A percentile compares a stretch with the other conserved stretches of the same genome.
These are phyloP conservation scores for Melanerpes aurifrons DNA, from an alignment of 2,113 vertebrate genomes.

Conservation along the genomic window DNA sequence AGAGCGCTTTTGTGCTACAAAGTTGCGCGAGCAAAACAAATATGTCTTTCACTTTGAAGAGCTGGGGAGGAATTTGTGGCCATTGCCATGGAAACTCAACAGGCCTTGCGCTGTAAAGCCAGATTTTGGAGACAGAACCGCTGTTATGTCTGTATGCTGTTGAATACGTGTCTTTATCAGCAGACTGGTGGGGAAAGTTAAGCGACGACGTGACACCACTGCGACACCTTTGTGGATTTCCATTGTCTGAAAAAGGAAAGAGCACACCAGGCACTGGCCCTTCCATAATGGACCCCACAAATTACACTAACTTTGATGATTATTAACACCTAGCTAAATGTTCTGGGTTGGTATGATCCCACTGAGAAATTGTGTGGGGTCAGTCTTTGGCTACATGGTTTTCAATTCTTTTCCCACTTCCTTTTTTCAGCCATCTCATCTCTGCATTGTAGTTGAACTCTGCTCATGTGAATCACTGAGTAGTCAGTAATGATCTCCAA, in stretches of 20 bases:
- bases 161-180: conserved; percentile 25
- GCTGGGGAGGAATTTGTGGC: conserved; percentile 87
- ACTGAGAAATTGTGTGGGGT: background rate
- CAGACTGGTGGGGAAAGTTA: background rate
- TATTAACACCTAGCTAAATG: background rate
- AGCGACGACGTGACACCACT: background rate
- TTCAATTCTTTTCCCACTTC: background rate
- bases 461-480: fast-evolving
- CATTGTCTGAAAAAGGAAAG: background rate
- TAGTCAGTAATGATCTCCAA: fast-evolving
- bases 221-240: background rate
- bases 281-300: background rate
- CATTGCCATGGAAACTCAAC: conserved; percentile 87
- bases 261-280: background rate
- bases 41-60: conserved; percentile 91
- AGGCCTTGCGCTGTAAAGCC: conserved; percentile 72
- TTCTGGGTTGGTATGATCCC: background rate
- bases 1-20: conserved; percentile 81
- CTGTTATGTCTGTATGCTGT: conserved; percentile 21
- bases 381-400: background rate
- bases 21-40: conserved; percentile 95
- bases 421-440: background rate
- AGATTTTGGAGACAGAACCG: conserved; percentile 38
- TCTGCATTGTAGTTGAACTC: fast-evolving
- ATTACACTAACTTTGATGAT: background rate